These are phyloP conservation scores for Pelecanoides urinatrix DNA, from an alignment of 2,113 vertebrate genomes.

Conservation along the genomic window DNA sequence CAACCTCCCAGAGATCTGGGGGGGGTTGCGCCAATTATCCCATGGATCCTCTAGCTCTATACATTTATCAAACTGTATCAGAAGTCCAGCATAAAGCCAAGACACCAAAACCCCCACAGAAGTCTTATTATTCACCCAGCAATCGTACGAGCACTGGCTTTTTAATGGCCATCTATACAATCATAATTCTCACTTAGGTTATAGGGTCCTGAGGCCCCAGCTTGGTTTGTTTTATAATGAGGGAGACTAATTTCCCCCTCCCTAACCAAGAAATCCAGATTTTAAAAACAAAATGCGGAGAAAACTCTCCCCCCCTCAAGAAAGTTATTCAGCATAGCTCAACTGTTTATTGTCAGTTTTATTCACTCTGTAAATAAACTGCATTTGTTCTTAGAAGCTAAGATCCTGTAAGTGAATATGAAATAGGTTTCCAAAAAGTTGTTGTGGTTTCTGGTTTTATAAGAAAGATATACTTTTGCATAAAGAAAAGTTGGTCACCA, in stretches of 20 bases:
- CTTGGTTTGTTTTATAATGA: neutral
- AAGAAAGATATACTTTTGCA: neutral
- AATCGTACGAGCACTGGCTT: rapidly evolving
- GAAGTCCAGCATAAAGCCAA: neutral
- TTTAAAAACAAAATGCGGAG: neutral
- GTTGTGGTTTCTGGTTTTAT: neutral
- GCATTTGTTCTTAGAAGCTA: neutral
- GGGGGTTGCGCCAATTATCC: neutral
- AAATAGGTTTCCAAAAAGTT: neutral
- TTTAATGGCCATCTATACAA: neutral
- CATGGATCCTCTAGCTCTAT: neutral
- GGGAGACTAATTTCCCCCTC: neutral
- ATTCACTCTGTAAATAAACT: neutral
- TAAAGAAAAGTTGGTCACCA: neutral
- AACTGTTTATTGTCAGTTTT: neutral
- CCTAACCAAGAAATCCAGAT: neutral
- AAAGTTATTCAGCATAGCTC: neutral
- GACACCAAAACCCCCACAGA: neutral
- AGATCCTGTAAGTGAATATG: neutral
- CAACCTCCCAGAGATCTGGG: neutral
- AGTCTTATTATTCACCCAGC: constrained; percentile 19
- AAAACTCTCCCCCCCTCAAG: neutral
- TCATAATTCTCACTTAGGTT: neutral
- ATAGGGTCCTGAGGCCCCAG: neutral
- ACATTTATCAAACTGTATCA: constrained; percentile 34